Percentiles rank a stretch among this genome's conserved stretches.
These are phyloP conservation scores for Leptodactylus fallax DNA, from an alignment of 2,797 vertebrate species.

Conservation along the genomic window DNA sequence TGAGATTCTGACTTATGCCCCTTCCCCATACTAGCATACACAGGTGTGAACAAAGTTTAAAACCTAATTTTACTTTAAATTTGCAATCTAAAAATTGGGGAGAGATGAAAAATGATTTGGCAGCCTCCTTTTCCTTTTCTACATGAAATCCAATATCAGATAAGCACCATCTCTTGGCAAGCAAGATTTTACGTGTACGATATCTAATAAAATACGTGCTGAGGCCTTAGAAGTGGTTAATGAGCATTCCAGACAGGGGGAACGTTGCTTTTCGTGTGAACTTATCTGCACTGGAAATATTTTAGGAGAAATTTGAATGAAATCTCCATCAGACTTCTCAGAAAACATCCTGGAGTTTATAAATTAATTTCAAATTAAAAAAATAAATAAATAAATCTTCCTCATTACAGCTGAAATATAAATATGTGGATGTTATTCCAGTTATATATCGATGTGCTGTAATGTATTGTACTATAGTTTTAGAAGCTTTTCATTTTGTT, in stretches of 20 bases:
- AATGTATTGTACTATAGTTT: background rate
- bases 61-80: background rate
- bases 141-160: background rate
- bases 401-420: background rate
- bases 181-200: constrained; percentile 6
- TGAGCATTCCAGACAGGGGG: constrained; percentile 28
- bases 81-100: background rate
- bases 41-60: too few relatives aligned
- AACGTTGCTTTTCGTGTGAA: background rate
- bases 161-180: constrained; percentile 17
- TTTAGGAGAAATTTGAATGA: background rate
- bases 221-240: constrained; percentile 6
- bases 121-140: background rate
- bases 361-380: background rate
- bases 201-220: constrained; percentile 33
- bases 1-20: too few relatives aligned
- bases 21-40: too few relatives aligned
- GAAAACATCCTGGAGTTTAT: background rate
- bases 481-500: background rate
- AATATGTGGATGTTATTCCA: background rate
- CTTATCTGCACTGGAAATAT: constrained; percentile 12
- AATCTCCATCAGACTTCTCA: background rate
- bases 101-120: background rate
- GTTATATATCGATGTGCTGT: background rate
- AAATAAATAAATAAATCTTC: background rate